These are phyloP conservation scores for Tetramorium simillimum DNA, from an alignment of 1,140 invertebrate species.

Conservation along the genomic window DNA sequence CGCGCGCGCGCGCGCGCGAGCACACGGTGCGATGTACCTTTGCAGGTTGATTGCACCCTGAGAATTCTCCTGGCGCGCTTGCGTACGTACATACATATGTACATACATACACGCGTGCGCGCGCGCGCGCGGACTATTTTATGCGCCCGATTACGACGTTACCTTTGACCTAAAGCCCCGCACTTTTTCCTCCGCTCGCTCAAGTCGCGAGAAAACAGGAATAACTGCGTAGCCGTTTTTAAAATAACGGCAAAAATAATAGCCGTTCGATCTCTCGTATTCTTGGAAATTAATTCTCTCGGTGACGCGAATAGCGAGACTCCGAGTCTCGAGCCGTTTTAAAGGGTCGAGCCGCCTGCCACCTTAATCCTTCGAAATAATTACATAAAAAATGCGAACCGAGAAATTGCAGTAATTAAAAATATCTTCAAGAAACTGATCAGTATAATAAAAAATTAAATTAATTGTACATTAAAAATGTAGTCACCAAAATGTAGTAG, in stretches of 20 bases:
- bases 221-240: slow-evolving; percentile 23
- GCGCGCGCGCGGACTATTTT: background rate
- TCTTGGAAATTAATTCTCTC: background rate
- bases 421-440: background rate
- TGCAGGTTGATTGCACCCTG: slow-evolving; percentile 71
- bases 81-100: no score
- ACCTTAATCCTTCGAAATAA: background rate
- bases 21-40: slow-evolving; percentile 67
- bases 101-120: no score
- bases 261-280: background rate
- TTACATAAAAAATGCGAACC: background rate
- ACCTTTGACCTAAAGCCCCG: slow-evolving; percentile 49
- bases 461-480: background rate
- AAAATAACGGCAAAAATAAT: slow-evolving; percentile 26
- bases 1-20: slow-evolving; percentile 45
- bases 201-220: slow-evolving; percentile 12
- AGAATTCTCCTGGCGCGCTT: background rate
- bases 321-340: background rate
- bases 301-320: background rate
- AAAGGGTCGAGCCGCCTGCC: background rate
- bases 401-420: background rate
- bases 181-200: background rate
- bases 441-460: background rate
- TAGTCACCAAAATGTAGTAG: background rate
- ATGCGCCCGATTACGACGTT: slow-evolving; percentile 24